Percentiles rank a stretch among this genome's conserved stretches.
Conservation (phyloP, 2,797 vertebrate genomes). For the Dallia pectoralis region DNA sequence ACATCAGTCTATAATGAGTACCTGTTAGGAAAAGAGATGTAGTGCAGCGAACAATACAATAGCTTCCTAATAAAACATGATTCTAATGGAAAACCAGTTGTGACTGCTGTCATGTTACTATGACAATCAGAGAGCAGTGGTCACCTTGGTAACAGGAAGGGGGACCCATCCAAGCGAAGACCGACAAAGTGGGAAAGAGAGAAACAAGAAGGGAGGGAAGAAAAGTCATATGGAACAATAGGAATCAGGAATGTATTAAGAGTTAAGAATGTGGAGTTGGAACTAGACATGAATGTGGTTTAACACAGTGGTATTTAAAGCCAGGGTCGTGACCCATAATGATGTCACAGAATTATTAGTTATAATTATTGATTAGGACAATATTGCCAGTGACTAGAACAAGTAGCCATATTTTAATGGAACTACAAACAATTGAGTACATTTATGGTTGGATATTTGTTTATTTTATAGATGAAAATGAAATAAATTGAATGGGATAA, state of each 20-base stretch:
- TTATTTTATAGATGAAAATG: too few relatives aligned
- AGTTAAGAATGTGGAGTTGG: slow-evolving; percentile 43
- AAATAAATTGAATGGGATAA: too few relatives aligned
- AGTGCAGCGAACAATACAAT: neutral
- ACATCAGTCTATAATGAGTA: slow-evolving; percentile 17
- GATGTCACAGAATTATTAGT: too few relatives aligned
- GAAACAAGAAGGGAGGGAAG: too few relatives aligned
- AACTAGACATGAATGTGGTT: too few relatives aligned
- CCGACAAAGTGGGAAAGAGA: slow-evolving; percentile 67
- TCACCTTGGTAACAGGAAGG: slow-evolving; percentile 79
- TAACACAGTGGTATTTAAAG: too few relatives aligned
- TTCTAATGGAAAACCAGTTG: neutral
- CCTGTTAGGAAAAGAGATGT: slow-evolving; percentile 21
- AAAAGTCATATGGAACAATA: slow-evolving; percentile 18
- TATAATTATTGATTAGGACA: too few relatives aligned
- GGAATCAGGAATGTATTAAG: slow-evolving; percentile 20
- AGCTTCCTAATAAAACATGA: neutral
- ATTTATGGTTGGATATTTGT: too few relatives aligned
- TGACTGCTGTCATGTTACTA: neutral
- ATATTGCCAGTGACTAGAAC: too few relatives aligned
- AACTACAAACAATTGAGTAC: too few relatives aligned
- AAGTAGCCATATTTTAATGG: too few relatives aligned
- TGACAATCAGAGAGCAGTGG: slow-evolving; percentile 76
- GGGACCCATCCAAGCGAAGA: slow-evolving; percentile 77
- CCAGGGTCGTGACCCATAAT: too few relatives aligned